Conservation (phyloP, 2,797 vertebrate genomes). For the Hybognathus amarus region DNA sequence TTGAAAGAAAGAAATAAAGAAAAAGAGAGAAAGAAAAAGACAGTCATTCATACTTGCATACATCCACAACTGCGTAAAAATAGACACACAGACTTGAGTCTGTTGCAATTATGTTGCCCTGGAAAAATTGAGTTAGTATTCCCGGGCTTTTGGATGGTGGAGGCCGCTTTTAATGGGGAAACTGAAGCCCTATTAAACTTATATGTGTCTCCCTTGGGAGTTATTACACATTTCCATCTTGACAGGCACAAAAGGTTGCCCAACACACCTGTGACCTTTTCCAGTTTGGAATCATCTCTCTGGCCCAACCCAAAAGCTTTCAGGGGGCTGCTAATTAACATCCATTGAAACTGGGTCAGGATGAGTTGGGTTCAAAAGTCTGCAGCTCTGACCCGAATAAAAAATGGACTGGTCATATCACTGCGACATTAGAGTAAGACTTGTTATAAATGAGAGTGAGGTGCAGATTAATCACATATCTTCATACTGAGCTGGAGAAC, state of each 20-base stretch:
- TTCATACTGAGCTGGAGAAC: background rate
- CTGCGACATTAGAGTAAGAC: conserved; percentile 11
- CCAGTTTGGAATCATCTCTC: conserved; percentile 57
- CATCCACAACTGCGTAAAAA: conserved; percentile 55
- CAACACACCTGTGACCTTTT: conserved; percentile 62
- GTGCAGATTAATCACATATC: background rate
- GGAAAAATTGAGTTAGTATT: conserved; percentile 64
- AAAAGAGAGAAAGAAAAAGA: conserved; percentile 30
- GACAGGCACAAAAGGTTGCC: conserved; percentile 54
- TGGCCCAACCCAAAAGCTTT: conserved; percentile 37
- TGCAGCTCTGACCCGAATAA: conserved; percentile 42
- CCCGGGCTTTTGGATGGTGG: conserved; percentile 53
- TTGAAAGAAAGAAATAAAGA: background rate
- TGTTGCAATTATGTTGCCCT: conserved; percentile 56
- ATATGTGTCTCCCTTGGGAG: conserved; percentile 58
- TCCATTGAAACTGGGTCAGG: conserved; percentile 51
- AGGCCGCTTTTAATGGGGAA: conserved; percentile 61
- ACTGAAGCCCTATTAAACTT: conserved; percentile 63
- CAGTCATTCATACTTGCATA: conserved; percentile 54
- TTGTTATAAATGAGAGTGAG: conserved; percentile 22
- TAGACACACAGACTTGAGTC: conserved; percentile 54
- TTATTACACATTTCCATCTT: conserved; percentile 65
- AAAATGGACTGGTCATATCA: conserved; percentile 39
- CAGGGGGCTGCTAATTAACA: conserved; percentile 48
- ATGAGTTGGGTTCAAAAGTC: conserved; percentile 50